phyloP scores from a whole-genome alignment of 2,113 vertebrate genomes.

The Marmota flaviventris region DNA sequence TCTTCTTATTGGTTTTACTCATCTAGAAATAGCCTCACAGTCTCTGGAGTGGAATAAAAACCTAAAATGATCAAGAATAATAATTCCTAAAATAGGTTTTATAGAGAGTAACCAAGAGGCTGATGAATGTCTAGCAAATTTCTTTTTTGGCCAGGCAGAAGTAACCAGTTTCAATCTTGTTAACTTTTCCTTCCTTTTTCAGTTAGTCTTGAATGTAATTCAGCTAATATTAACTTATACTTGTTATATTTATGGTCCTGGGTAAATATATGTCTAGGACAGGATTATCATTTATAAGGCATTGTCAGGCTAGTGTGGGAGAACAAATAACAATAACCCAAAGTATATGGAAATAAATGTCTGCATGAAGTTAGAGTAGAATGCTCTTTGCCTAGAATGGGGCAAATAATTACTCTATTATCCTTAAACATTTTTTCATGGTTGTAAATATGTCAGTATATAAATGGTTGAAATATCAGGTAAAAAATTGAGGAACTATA shows the following conservation, averaged over 20 bases:
- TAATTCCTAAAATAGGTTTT: neutral
- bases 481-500: neutral
- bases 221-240: neutral
- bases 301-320: neutral
- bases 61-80: neutral
- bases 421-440: neutral
- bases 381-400: neutral
- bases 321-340: neutral
- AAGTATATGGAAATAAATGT: neutral
- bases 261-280: neutral
- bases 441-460: neutral
- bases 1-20: neutral
- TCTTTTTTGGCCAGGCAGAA: neutral
- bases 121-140: neutral
- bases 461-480: neutral
- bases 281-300: neutral
- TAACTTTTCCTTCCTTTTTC: neutral
- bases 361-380: neutral
- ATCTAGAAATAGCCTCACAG: neutral
- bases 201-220: neutral
- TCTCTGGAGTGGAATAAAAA: constrained; percentile 10
- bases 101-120: neutral
- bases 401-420: neutral
- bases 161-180: neutral
- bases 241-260: neutral